Evolutionary conservation across 2,888 invertebrate genomes (phyloP).

Genomic region (Chloromyia formosa): DNA sequence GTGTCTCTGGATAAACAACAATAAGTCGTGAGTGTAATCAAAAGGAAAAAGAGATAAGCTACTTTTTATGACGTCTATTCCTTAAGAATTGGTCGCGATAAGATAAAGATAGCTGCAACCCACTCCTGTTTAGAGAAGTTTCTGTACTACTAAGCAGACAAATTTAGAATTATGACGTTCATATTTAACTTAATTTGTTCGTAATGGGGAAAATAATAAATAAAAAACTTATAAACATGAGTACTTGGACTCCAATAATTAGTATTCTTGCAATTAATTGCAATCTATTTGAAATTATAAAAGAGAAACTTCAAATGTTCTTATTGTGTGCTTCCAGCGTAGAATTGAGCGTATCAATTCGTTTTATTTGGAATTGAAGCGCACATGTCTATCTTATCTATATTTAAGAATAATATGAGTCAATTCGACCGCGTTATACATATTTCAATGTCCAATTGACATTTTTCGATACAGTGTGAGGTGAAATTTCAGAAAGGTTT

Average conservation of each 20-base stretch:
- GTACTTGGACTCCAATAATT: no score
- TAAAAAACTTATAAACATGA: no score
- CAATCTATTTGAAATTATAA: no score
- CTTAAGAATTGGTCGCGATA: slow-evolving; percentile 16
- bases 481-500: neutral
- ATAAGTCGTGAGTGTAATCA: slow-evolving; percentile 23
- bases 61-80: slow-evolving; percentile 40
- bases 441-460: slow-evolving; percentile 10
- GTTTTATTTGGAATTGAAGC: neutral
- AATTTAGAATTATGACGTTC: slow-evolving; percentile 29
- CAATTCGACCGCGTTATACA: slow-evolving; percentile 5
- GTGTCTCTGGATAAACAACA: slow-evolving; percentile 5
- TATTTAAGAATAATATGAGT: slow-evolving; percentile 17
- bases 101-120: slow-evolving; percentile 26
- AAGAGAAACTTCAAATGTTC: no score
- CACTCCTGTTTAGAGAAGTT: slow-evolving; percentile 21
- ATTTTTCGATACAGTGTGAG: neutral
- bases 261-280: no score
- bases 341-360: slow-evolving; percentile 6
- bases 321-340: no score
- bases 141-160: slow-evolving; percentile 23
- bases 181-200: neutral
- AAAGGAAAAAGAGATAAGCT: slow-evolving; percentile 36
- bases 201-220: slow-evolving; percentile 25
- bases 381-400: slow-evolving; percentile 28